These are phyloP conservation scores for Sus cebifrons DNA, from an alignment of 2,797 vertebrate genomes.

Conservation along the genomic window DNA sequence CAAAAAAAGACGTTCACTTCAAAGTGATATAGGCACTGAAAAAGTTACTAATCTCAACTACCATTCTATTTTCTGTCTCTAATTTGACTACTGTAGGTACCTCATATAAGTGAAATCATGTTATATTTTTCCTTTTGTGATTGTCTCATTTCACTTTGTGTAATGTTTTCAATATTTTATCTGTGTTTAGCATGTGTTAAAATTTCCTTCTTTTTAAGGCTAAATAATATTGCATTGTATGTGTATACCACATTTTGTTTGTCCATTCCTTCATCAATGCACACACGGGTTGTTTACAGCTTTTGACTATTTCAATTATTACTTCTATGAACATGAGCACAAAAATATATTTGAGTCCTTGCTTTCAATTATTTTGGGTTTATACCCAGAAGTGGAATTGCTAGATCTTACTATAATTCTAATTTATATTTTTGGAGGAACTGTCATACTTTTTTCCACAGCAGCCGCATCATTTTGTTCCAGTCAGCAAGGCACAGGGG, in stretches of 20 bases:
- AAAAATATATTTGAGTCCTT: background rate
- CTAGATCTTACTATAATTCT: too few relatives aligned
- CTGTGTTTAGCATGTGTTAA: background rate
- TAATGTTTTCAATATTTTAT: background rate
- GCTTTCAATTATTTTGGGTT: background rate
- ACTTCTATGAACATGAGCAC: background rate
- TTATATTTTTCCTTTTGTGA: background rate
- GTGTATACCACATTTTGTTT: background rate
- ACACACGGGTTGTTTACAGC: too few relatives aligned
- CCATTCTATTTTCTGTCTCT: background rate
- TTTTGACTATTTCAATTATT: background rate
- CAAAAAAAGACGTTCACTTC: background rate
- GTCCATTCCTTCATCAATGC: background rate
- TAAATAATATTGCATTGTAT: background rate
- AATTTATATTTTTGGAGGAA: too few relatives aligned
- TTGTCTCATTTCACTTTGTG: background rate
- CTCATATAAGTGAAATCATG: background rate
- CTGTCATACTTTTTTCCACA: too few relatives aligned
- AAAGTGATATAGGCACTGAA: slow-evolving; percentile 1
- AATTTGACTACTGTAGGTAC: background rate
- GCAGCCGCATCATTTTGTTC: too few relatives aligned
- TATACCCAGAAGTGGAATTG: background rate
- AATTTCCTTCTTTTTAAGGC: background rate
- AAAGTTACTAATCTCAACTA: background rate
- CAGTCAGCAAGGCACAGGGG: too few relatives aligned